Evolutionary conservation across 2,797 vertebrate genomes (phyloP).

Genomic region (Esox lucius): DNA sequence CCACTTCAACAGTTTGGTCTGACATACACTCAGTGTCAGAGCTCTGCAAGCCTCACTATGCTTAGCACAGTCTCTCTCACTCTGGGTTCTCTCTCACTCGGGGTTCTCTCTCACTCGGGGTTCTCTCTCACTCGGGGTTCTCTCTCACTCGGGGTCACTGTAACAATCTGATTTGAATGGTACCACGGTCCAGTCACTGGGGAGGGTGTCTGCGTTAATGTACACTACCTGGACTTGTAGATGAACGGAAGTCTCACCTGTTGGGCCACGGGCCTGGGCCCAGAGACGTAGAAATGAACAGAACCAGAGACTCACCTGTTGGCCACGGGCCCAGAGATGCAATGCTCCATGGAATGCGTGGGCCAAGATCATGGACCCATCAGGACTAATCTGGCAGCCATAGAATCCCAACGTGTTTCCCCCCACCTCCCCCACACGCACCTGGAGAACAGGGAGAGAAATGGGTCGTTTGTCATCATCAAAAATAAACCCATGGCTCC

Average conservation of each 20-base stretch:
- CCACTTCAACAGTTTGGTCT: too few species aligned
- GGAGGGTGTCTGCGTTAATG: too few species aligned
- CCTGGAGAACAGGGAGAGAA: slow-evolving; percentile 67
- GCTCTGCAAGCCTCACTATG: background rate
- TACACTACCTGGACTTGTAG: background rate
- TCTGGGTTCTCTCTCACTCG: too few species aligned
- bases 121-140: background rate
- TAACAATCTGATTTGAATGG: background rate
- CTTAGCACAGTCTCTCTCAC: too few species aligned
- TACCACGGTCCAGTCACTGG: background rate
- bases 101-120: too few species aligned
- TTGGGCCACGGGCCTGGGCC: slow-evolving; percentile 73
- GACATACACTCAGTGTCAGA: too few species aligned
- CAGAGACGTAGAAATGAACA: slow-evolving; percentile 84
- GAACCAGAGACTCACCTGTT: slow-evolving; percentile 68
- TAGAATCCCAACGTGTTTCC: slow-evolving; percentile 97
- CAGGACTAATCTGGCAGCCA: slow-evolving; percentile 91
- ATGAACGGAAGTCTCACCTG: slow-evolving; percentile 67
- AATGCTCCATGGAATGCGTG: slow-evolving; percentile 94
- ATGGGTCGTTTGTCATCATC: background rate
- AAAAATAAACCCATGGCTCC: background rate
- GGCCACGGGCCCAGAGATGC: slow-evolving; percentile 85
- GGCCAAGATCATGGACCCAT: slow-evolving; percentile 89
- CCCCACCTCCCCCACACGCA: slow-evolving; percentile 96
- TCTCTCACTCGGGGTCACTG: background rate